These are phyloP conservation scores for Berghia stephanieae DNA, from an alignment of 1,140 invertebrate genomes.

Conservation along the genomic window DNA sequence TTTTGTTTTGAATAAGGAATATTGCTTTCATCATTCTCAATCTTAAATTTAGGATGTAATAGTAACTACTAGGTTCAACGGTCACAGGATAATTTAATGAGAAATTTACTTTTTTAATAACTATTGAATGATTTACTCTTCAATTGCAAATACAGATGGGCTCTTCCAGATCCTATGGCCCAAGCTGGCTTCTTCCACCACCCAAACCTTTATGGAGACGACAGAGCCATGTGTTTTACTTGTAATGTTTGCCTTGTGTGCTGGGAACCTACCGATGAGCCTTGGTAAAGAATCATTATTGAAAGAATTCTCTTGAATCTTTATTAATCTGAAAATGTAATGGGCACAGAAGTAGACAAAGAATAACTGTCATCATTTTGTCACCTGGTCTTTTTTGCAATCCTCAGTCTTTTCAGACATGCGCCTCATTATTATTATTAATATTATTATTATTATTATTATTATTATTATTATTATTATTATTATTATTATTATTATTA, in stretches of 20 bases:
- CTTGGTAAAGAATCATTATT: constrained; percentile 72
- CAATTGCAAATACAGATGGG: constrained; percentile 78
- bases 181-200: constrained; percentile 96
- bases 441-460: too few species aligned
- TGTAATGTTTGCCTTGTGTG: constrained; percentile 92
- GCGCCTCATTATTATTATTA: too few species aligned
- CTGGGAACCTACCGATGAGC: constrained; percentile 96
- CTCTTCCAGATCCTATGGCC: constrained; percentile 92
- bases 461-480: too few species aligned
- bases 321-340: background rate
- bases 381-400: background rate
- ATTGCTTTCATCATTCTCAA: too few species aligned
- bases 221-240: constrained; percentile 93
- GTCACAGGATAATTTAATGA: too few species aligned
- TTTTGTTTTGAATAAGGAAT: background rate
- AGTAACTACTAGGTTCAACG: too few species aligned
- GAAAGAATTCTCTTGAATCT: background rate
- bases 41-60: too few species aligned
- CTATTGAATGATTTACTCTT: too few species aligned
- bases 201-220: constrained; percentile 86
- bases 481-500: too few species aligned
- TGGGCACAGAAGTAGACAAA: too few species aligned
- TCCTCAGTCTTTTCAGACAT: background rate
- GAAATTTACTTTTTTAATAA: too few species aligned
- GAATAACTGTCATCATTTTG: too few species aligned